phyloP scores from a whole-genome alignment of 2,888 invertebrate genomes.

The Fabriciana adippe region DNA sequence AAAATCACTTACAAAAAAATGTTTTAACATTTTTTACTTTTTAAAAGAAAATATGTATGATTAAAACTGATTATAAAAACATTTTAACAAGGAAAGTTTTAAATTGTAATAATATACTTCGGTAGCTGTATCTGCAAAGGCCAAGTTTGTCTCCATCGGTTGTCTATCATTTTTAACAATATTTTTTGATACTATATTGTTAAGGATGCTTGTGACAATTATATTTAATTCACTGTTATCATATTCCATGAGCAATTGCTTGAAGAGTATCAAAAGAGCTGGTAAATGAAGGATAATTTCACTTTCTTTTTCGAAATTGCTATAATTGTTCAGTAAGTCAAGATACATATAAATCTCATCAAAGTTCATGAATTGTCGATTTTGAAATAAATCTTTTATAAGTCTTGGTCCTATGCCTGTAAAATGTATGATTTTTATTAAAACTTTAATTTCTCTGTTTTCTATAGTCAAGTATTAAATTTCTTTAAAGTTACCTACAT shows the following conservation, averaged over 20 bases:
- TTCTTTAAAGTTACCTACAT: slow-evolving; percentile 8
- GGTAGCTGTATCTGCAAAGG: slow-evolving; percentile 52
- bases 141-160: slow-evolving; percentile 43
- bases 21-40: no score
- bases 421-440: slow-evolving; percentile 31
- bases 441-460: no score
- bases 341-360: slow-evolving; percentile 62
- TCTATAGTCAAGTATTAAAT: not conserved
- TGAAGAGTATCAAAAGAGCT: slow-evolving; percentile 56
- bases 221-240: slow-evolving; percentile 69
- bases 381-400: slow-evolving; percentile 53
- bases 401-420: slow-evolving; percentile 60
- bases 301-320: slow-evolving; percentile 49
- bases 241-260: slow-evolving; percentile 59
- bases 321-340: slow-evolving; percentile 57
- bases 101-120: slow-evolving; percentile 53
- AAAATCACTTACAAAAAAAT: no score
- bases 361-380: slow-evolving; percentile 62
- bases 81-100: not conserved
- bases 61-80: not conserved
- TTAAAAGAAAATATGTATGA: no score
- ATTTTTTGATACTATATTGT: slow-evolving; percentile 58
- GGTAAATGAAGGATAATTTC: slow-evolving; percentile 54
- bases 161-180: slow-evolving; percentile 43
- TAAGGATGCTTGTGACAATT: slow-evolving; percentile 59